Evolutionary conservation across 2,113 vertebrate species (phyloP).

Genomic region (Papio anubis): DNA sequence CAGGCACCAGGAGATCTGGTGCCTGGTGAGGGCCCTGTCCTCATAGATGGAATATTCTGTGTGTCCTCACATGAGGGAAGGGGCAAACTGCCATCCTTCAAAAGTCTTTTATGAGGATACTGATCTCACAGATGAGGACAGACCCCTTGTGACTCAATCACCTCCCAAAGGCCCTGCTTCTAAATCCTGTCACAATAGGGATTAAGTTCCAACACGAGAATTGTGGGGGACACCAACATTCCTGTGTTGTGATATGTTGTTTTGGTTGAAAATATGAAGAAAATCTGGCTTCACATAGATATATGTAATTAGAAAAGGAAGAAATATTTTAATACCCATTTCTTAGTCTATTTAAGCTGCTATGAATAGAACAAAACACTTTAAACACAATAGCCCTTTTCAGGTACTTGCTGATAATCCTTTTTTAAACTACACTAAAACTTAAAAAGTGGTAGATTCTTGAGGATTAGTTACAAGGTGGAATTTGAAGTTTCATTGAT

Average conservation of each 20-base stretch:
- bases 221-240: background rate
- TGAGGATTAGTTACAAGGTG: background rate
- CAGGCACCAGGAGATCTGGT: background rate
- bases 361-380: background rate
- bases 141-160: too few relatives aligned
- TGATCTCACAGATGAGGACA: background rate
- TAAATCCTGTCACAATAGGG: background rate
- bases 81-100: background rate
- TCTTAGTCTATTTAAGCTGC: background rate
- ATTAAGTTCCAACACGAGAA: background rate
- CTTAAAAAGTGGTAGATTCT: background rate
- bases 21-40: background rate
- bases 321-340: background rate
- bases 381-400: background rate
- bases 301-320: background rate
- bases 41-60: background rate
- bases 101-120: background rate
- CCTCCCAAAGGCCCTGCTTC: background rate
- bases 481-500: background rate
- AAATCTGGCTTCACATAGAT: background rate
- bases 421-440: background rate
- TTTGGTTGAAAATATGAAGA: background rate
- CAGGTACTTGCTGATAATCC: background rate
- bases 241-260: background rate
- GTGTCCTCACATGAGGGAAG: background rate